A percentile compares a stretch with the other conserved stretches of the same genome.
phyloP scores from a whole-genome alignment of 2,113 vertebrate species.

The zebrafish (Danio rerio) region DNA sequence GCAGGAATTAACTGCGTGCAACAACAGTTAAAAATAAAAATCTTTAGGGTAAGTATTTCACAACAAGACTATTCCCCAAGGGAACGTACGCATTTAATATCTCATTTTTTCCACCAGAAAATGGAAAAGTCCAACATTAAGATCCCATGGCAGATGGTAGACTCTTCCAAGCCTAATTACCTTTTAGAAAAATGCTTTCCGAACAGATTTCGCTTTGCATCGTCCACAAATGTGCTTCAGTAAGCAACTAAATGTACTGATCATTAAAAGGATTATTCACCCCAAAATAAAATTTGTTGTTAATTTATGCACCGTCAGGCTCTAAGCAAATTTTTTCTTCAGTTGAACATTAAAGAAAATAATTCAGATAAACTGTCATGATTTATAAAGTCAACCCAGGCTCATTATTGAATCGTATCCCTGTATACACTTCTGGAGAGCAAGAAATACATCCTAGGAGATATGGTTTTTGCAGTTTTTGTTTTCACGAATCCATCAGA shows the following conservation, averaged over 20 bases:
- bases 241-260: not conserved
- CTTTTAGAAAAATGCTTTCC: not conserved
- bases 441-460: too few species aligned
- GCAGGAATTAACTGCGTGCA: constrained; percentile 57
- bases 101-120: not conserved
- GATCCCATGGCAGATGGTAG: not conserved
- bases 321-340: too few species aligned
- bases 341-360: too few species aligned
- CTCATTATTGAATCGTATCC: too few species aligned
- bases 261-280: not conserved
- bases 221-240: not conserved
- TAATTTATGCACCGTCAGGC: too few species aligned
- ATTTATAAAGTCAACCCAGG: too few species aligned
- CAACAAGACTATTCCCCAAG: constrained; percentile 22
- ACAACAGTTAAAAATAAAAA: constrained; percentile 49
- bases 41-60: not conserved
- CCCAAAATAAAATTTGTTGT: too few species aligned
- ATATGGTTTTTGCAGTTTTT: too few species aligned
- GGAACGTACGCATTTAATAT: constrained; percentile 16
- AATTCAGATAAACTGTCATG: too few species aligned
- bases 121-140: not conserved
- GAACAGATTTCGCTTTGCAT: not conserved
- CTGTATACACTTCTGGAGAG: too few species aligned
- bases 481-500: too few species aligned
- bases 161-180: not conserved